Evolutionary conservation across 2,888 invertebrate genomes (phyloP), one percentile per base, ranked within the genome.

Genomic region (Lamproptera curius): DNA sequence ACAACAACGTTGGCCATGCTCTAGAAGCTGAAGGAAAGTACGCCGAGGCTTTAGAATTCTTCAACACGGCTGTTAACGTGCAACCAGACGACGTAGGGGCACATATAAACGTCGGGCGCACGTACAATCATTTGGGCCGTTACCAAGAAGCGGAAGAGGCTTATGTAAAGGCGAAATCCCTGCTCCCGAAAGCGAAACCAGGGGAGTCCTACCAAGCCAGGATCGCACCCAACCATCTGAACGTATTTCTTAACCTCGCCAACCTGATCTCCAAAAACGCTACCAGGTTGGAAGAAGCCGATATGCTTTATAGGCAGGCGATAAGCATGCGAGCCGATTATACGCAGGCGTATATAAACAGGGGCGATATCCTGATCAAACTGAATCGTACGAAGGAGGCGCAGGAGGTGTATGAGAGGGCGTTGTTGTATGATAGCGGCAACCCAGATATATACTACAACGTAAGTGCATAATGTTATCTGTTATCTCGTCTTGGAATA

Each of bases 311-410:
- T 70, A 89, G 97, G 51, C 97, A 97, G 77, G 98, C 98, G 9
- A 98, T 98, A 58, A 97, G 97, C 70, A 98, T 98, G 98, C 89
- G 98, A 57, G 93, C 97, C 0, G 98, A 98, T 88, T 97, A 97
- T 75, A 93, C 96, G 0, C 95, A 97, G 76, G 98, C 98, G 6
- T 98, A 98, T 74, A 98, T 98, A 59, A 98, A 98, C 85, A 92
- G 98, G 47, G 98, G 98, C 0, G 98, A 98, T 83, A 95, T 98
- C 69, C 90, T 98, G 57, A 96, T 98, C 76, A 97, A 97, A 82
- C 85, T 98, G 64, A 97, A 97, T 84, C 93, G 97, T 61, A 96
- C 97, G 0, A 93, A 94, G 63, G 97, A 98, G 76, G 98, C 98
- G 0, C 95, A 97, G 74, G 95, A 96, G 71, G 97, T 97, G 28